These are phyloP conservation scores for Cydia amplana DNA, from an alignment of 1,140 invertebrate genomes.

Conservation along the genomic window DNA sequence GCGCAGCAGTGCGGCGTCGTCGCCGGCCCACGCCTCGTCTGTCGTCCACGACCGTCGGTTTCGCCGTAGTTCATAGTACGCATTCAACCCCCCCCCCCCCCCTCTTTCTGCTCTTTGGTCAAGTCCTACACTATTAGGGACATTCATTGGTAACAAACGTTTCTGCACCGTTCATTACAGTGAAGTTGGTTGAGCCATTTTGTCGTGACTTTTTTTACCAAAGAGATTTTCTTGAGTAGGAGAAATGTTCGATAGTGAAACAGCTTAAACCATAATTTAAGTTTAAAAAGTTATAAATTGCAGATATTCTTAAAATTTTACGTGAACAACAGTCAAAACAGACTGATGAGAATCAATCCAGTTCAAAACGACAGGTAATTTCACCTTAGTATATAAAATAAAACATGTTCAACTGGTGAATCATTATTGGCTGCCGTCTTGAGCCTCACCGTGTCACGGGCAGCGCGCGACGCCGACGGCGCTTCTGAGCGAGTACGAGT, in stretches of 20 bases:
- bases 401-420: background rate
- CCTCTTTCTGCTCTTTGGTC: background rate
- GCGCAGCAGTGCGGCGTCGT: constrained; percentile 26
- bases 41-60: constrained; percentile 23
- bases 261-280: too few species aligned
- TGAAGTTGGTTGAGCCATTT: background rate
- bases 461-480: background rate
- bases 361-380: too few species aligned
- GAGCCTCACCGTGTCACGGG: background rate
- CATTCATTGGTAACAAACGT: background rate
- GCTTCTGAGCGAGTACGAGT: constrained; percentile 1
- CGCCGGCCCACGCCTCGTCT: constrained; percentile 37
- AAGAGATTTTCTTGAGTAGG: background rate
- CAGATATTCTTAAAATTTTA: too few species aligned
- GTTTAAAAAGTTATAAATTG: too few species aligned
- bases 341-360: too few species aligned
- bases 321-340: too few species aligned
- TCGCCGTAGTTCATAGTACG: constrained; percentile 19
- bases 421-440: background rate
- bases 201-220: background rate
- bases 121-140: background rate
- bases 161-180: background rate
- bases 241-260: too few species aligned
- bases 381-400: too few species aligned
- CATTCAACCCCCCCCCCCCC: background rate